A percentile compares a stretch with the other conserved stretches of the same genome.
These are phyloP conservation scores for Galaxias olidus DNA, from an alignment of 2,797 vertebrate species.

Conservation along the genomic window DNA sequence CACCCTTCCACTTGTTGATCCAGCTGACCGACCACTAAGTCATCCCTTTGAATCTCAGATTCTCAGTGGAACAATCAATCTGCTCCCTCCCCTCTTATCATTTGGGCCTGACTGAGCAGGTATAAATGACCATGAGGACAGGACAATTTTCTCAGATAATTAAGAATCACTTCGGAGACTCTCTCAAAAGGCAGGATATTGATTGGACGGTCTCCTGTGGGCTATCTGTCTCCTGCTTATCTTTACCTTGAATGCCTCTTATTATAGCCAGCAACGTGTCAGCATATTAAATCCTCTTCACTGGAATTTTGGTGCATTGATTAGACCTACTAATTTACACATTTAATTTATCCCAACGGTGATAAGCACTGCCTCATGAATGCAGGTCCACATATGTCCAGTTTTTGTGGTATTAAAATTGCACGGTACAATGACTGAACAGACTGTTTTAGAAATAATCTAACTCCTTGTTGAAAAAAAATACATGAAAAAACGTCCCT, in stretches of 20 bases:
- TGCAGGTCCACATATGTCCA: too few species aligned
- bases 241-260: conserved; percentile 30
- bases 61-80: background rate
- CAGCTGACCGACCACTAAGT: background rate
- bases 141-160: conserved; percentile 17
- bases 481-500: background rate
- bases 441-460: background rate
- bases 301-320: background rate
- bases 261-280: conserved; percentile 6
- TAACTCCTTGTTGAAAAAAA: background rate
- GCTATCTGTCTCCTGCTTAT: conserved; percentile 22
- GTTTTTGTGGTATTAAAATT: too few species aligned
- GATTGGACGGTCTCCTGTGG: conserved; percentile 39
- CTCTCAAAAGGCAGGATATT: conserved; percentile 22
- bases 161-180: conserved; percentile 15
- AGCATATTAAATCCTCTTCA: conserved; percentile 6
- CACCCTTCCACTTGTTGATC: too few species aligned
- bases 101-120: too few species aligned
- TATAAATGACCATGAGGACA: conserved; percentile 1
- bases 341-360: too few species aligned
- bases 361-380: too few species aligned
- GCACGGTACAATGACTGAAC: background rate
- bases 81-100: too few species aligned
- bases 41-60: background rate
- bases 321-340: too few species aligned